phyloP scores from a whole-genome alignment of 2,797 vertebrate genomes.

The Sparus aurata region DNA sequence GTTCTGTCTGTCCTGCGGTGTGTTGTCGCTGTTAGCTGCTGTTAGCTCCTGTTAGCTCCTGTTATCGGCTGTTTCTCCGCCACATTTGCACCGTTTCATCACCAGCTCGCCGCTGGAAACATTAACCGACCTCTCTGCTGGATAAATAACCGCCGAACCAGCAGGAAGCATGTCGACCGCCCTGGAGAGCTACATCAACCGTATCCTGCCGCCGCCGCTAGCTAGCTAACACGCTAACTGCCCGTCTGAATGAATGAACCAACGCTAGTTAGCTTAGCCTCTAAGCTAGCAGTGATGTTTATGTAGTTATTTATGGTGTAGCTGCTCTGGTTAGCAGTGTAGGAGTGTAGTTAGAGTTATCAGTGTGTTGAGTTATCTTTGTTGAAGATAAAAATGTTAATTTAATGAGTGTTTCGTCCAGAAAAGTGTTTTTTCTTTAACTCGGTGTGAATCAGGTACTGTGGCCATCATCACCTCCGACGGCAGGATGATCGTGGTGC shows the following conservation, averaged over 20 bases:
- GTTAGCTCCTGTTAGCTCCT: no score
- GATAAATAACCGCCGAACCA: neutral
- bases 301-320: neutral
- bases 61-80: neutral
- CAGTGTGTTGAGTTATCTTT: fast-evolving
- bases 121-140: neutral
- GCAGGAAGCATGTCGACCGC: conserved; percentile 91
- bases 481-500: conserved; percentile 99
- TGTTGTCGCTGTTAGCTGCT: conserved; percentile 11
- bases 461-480: conserved; percentile 98
- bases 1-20: conserved; percentile 14
- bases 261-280: conserved; percentile 33
- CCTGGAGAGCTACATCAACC: conserved; percentile 95
- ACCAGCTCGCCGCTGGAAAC: neutral
- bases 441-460: conserved; percentile 85
- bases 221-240: conserved; percentile 42
- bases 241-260: conserved; percentile 42
- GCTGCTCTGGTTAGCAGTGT: fast-evolving
- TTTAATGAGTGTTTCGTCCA: neutral
- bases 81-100: neutral
- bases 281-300: neutral
- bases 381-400: neutral
- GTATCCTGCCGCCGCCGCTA: conserved; percentile 88
- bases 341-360: neutral
- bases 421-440: conserved; percentile 79